Conservation (phyloP, 2,113 vertebrate species). For the Orycteropus afer region DNA sequence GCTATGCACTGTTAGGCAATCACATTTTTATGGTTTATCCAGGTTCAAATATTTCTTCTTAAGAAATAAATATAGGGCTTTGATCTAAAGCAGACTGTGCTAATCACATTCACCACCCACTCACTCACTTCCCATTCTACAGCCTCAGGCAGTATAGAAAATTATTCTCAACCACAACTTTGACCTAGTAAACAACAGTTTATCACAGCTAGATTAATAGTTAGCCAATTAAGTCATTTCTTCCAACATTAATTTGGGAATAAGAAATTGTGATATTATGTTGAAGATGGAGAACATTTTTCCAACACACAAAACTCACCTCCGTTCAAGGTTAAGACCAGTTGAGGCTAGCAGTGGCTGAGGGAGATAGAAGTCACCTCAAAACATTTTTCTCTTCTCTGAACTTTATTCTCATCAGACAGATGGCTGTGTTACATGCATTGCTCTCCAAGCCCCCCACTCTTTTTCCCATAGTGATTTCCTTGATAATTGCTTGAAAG, state of each 20-base stretch:
- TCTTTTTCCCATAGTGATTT: constrained; percentile 1
- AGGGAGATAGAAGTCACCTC: background rate
- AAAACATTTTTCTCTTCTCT: background rate
- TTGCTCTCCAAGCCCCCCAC: no score
- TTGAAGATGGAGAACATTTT: background rate
- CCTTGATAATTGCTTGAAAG: constrained; percentile 10
- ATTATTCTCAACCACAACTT: background rate
- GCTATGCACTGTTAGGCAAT: background rate
- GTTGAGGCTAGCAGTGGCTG: background rate
- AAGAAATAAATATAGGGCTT: background rate
- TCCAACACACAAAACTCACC: background rate
- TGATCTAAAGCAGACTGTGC: background rate
- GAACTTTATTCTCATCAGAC: background rate
- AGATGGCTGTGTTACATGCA: background rate
- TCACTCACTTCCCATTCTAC: background rate
- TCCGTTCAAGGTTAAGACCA: background rate
- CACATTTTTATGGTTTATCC: background rate
- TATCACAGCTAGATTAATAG: background rate
- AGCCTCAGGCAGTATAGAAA: background rate
- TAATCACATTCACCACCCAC: background rate
- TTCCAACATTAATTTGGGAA: background rate
- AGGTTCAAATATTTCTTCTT: constrained; percentile 26
- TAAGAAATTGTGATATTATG: background rate
- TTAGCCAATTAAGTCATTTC: background rate
- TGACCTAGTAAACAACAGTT: background rate